Conservation (phyloP, 2,888 invertebrate species). For the Drosophila neonasuta region DNA sequence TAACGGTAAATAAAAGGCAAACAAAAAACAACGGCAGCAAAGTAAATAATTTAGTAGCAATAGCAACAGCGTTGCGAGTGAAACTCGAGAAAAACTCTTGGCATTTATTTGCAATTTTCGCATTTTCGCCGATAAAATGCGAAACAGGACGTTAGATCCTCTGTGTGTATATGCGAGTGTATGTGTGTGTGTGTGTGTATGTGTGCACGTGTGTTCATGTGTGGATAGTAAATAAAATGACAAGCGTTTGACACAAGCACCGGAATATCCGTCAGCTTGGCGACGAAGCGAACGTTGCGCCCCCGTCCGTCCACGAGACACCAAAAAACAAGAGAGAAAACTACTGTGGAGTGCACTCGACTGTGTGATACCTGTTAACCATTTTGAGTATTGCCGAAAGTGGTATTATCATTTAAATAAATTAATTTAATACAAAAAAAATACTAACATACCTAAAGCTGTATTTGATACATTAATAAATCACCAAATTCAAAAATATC, state of each 20-base stretch:
- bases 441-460: too few relatives aligned
- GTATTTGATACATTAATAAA: too few relatives aligned
- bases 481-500: too few relatives aligned
- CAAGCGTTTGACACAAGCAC: conserved; percentile 81
- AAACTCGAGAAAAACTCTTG: conserved; percentile 43
- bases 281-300: conserved; percentile 69
- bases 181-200: neutral
- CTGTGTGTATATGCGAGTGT: neutral
- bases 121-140: conserved; percentile 75
- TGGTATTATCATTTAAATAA: too few relatives aligned
- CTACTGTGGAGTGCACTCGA: too few relatives aligned
- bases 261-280: conserved; percentile 80
- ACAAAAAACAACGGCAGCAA: conserved; percentile 8
- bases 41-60: conserved; percentile 68
- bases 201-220: conserved; percentile 6
- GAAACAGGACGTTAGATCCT: conserved; percentile 42
- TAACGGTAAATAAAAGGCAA: conserved; percentile 63
- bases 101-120: conserved; percentile 75
- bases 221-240: conserved; percentile 66
- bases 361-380: too few relatives aligned
- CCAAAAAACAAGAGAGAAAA: conserved; percentile 21
- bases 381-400: too few relatives aligned
- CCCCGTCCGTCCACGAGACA: conserved; percentile 57
- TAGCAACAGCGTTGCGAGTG: conserved; percentile 29
- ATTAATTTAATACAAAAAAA: too few relatives aligned